A percentile compares a stretch with the other conserved stretches of the same genome.
phyloP scores from a whole-genome alignment of 2,888 invertebrate species.

The Drosophila kuntzei region DNA sequence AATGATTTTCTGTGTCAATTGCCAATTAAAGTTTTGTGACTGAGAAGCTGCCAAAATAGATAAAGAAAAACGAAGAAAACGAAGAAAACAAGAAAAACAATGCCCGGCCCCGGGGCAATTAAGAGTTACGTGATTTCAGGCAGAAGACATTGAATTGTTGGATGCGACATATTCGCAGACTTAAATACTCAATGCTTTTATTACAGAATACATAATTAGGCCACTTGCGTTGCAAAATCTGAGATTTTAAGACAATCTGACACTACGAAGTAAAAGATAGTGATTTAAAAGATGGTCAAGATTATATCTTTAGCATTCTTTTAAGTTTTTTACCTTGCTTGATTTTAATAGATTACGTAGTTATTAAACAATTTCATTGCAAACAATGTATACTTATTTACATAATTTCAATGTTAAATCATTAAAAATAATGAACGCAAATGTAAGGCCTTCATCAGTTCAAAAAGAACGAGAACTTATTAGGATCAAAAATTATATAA shows the following conservation, averaged over 20 bases:
- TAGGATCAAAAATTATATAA: no score
- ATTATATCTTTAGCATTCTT: not conserved
- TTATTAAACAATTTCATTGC: not conserved
- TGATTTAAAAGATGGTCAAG: not conserved
- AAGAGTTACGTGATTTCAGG: slow-evolving; percentile 45
- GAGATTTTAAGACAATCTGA: slow-evolving; percentile 1
- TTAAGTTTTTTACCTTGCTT: slow-evolving; percentile 1
- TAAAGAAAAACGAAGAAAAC: slow-evolving; percentile 5
- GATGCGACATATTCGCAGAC: not conserved
- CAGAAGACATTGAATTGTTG: slow-evolving; percentile 31
- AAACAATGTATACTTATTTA: not conserved
- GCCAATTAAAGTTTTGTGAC: slow-evolving; percentile 55
- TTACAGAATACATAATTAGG: slow-evolving; percentile 20
- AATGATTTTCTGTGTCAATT: slow-evolving; percentile 64
- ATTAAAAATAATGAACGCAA: not conserved
- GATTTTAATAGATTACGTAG: slow-evolving; percentile 5
- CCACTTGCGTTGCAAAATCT: slow-evolving; percentile 2
- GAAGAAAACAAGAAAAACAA: slow-evolving; percentile 20
- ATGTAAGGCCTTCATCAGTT: not conserved
- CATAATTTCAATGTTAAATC: slow-evolving; percentile 2
- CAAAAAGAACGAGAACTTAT: not conserved
- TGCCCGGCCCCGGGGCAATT: slow-evolving; percentile 38
- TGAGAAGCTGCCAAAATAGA: slow-evolving; percentile 34
- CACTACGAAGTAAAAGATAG: not conserved
- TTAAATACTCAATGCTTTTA: slow-evolving; percentile 1